phyloP scores from a whole-genome alignment of 2,888 invertebrate genomes.

The Callinectes sapidus region DNA sequence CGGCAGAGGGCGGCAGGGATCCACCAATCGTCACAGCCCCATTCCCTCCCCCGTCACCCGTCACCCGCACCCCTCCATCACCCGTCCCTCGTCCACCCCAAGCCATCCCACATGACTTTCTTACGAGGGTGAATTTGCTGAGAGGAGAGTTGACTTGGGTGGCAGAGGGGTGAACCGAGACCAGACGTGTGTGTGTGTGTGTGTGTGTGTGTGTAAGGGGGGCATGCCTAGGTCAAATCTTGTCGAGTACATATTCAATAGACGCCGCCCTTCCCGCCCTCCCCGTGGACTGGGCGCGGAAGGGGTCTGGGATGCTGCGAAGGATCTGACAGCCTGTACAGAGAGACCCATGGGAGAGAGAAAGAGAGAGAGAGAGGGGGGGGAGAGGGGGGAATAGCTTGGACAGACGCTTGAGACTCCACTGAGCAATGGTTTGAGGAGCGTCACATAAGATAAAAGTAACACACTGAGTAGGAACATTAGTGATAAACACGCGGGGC shows the following conservation, averaged over 20 bases:
- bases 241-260: constrained; percentile 37
- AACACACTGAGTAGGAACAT: constrained; percentile 1
- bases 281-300: constrained; percentile 4
- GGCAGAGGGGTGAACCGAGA: neutral
- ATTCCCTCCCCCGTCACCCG: constrained; percentile 7
- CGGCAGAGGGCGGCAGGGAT: constrained; percentile 42
- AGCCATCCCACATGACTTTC: constrained; percentile 13
- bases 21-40: constrained; percentile 12
- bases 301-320: constrained; percentile 12
- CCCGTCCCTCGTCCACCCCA: neutral
- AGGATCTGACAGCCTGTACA: constrained; percentile 20
- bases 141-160: constrained; percentile 19
- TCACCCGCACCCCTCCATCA: neutral
- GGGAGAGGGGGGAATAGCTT: neutral
- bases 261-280: constrained; percentile 37
- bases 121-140: constrained; percentile 12
- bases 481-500: neutral
- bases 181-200: constrained; percentile 15
- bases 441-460: constrained; percentile 2
- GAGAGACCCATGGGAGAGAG: neutral
- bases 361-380: neutral
- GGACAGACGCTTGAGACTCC: neutral
- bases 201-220: constrained; percentile 16
- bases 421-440: neutral
- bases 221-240: constrained; percentile 23